Conservation (phyloP, 2,113 vertebrate genomes). For the Okapia johnstoni region DNA sequence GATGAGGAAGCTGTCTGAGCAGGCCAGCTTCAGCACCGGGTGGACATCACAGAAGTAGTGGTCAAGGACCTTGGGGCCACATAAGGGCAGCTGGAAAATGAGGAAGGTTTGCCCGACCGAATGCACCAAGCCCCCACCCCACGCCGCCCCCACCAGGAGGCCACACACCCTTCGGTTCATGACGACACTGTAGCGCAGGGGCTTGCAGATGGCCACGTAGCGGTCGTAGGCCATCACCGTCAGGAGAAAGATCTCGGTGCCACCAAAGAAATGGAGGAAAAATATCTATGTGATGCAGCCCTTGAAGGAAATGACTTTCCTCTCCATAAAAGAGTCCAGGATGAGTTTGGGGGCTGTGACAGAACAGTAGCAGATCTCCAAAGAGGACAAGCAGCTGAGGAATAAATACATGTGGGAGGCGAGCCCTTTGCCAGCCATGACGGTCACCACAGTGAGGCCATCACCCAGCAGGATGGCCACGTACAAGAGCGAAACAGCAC, state of each 20-base stretch:
- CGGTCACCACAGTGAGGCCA: conserved; percentile 39
- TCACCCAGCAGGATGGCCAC: conserved; percentile 33
- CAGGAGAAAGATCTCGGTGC: conserved; percentile 70
- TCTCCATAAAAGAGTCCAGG: conserved; percentile 57
- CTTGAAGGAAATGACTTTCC: conserved; percentile 54
- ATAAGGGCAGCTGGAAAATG: background rate
- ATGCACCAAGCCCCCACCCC: background rate
- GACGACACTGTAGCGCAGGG: background rate
- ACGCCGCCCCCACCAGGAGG: background rate
- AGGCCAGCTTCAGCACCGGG: background rate
- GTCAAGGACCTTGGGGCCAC: background rate
- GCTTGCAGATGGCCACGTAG: background rate
- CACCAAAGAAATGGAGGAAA: background rate
- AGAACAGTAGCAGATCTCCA: conserved; percentile 47
- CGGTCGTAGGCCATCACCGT: conserved; percentile 68
- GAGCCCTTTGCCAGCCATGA: conserved; percentile 50
- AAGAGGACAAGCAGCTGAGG: conserved; percentile 46
- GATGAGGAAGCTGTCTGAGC: background rate
- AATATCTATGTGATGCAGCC: background rate
- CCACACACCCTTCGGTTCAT: background rate
- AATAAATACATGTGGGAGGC: conserved; percentile 75
- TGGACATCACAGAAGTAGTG: background rate
- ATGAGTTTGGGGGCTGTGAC: conserved; percentile 71
- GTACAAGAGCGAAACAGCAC: conserved; percentile 45
- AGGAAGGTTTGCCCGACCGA: background rate